Conservation (phyloP, 1,140 invertebrate genomes). For the Drosophila lacteicornis region DNA sequence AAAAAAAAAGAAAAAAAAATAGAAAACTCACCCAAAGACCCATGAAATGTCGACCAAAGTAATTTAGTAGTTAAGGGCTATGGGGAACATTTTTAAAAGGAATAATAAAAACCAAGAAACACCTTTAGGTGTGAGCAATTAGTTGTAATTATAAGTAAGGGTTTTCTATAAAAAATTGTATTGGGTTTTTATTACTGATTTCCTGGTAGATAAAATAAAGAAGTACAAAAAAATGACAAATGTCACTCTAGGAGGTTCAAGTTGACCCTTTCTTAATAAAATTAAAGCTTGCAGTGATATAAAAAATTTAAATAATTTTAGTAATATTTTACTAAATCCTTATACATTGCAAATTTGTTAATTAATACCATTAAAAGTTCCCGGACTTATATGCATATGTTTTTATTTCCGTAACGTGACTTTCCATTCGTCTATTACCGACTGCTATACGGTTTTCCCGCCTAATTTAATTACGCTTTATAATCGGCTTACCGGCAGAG, state of each 20-base stretch:
- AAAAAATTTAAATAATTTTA: too few species aligned
- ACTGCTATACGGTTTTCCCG: constrained; percentile 1
- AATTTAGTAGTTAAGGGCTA: background rate
- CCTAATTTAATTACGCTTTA: constrained; percentile 66
- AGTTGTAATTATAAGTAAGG: background rate
- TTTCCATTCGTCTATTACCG: background rate
- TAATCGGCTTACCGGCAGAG: constrained; percentile 66
- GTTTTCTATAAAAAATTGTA: background rate
- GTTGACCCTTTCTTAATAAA: too few species aligned
- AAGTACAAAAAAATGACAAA: too few species aligned
- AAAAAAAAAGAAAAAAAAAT: background rate
- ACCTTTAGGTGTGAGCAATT: background rate
- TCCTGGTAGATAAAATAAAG: too few species aligned
- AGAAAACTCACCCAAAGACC: background rate
- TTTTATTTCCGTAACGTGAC: background rate
- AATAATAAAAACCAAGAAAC: background rate
- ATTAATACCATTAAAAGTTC: background rate
- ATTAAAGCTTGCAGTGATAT: too few species aligned
- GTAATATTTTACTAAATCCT: too few species aligned
- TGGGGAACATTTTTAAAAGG: background rate
- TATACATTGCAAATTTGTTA: too few species aligned
- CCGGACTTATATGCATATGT: background rate
- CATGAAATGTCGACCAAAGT: constrained; percentile 13
- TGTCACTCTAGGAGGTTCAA: too few species aligned
- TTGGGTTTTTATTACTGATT: too few species aligned